These are phyloP conservation scores for Chondrosia reniformis DNA, from an alignment of 37 sponge, comb jelly and placozoan species.

Conservation along the genomic window DNA sequence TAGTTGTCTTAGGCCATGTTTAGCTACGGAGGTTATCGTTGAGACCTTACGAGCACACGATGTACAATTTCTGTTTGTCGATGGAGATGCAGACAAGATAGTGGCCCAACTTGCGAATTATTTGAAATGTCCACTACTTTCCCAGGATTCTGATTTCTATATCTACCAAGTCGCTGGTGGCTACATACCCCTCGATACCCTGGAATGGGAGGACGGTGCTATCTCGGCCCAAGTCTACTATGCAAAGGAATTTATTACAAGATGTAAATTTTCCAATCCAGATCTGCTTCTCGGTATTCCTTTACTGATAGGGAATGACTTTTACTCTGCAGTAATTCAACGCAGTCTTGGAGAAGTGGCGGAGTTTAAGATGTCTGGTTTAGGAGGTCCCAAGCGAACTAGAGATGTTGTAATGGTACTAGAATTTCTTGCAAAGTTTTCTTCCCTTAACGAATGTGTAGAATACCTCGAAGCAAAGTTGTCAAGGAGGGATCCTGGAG, in stretches of 20 bases:
- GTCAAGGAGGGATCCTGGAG: not conserved
- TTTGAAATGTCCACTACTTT: slow-evolving; percentile 60
- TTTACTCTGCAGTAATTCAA: not conserved
- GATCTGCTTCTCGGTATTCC: slow-evolving; percentile 44
- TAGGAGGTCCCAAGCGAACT: not conserved
- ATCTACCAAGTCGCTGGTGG: slow-evolving; percentile 60
- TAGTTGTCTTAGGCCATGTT: not conserved
- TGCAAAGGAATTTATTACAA: not conserved
- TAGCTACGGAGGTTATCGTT: slow-evolving; percentile 36
- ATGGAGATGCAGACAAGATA: slow-evolving; percentile 74
- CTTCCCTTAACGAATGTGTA: not conserved
- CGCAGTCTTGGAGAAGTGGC: not conserved
- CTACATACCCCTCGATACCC: slow-evolving; percentile 48
- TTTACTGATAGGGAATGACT: slow-evolving; percentile 66
- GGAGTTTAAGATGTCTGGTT: no score
- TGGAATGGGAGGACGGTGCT: slow-evolving; percentile 37
- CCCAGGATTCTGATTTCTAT: slow-evolving; percentile 74
- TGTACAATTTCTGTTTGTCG: slow-evolving; percentile 41
- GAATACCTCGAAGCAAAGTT: not conserved
- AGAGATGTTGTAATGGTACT: not conserved
- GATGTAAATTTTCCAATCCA: slow-evolving; percentile 12
- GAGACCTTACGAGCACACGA: slow-evolving; percentile 24
- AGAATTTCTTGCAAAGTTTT: not conserved
- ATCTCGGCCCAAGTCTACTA: slow-evolving; percentile 49
- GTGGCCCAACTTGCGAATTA: slow-evolving; percentile 48